These are phyloP conservation scores for Fragum sueziense DNA, from an alignment of 2,888 invertebrate genomes.

Conservation along the genomic window DNA sequence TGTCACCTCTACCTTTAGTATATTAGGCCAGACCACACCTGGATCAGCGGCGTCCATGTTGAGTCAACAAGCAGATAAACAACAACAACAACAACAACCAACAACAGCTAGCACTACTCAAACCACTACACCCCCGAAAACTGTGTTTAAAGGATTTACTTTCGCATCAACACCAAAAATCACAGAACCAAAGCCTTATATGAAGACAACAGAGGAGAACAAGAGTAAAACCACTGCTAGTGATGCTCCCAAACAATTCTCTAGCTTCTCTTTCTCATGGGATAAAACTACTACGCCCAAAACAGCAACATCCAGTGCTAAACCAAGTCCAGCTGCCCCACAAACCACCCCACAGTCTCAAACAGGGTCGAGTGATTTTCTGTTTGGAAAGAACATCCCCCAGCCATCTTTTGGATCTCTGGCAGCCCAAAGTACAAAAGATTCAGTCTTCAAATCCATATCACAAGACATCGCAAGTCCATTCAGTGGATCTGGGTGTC, in stretches of 20 bases:
- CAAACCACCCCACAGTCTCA: not conserved
- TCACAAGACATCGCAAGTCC: slow-evolving; percentile 31
- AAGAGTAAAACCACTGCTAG: slow-evolving; percentile 78
- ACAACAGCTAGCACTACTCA: slow-evolving; percentile 11
- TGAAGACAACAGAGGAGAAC: slow-evolving; percentile 27
- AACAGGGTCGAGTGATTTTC: slow-evolving; percentile 25
- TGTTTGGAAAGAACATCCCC: slow-evolving; percentile 45
- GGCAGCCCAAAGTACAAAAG: slow-evolving; percentile 32
- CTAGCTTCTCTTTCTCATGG: slow-evolving; percentile 66
- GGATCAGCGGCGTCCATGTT: slow-evolving; percentile 48
- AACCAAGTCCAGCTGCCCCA: not conserved
- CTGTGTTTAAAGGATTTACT: slow-evolving; percentile 87
- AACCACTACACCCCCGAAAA: slow-evolving; percentile 57
- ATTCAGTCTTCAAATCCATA: slow-evolving; percentile 37
- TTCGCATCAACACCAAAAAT: slow-evolving; percentile 88
- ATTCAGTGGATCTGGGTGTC: slow-evolving; percentile 47
- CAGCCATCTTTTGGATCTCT: slow-evolving; percentile 52
- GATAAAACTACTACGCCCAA: slow-evolving; percentile 25
- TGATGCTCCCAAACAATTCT: slow-evolving; percentile 76
- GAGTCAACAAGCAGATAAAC: slow-evolving; percentile 55
- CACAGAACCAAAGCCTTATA: slow-evolving; percentile 48
- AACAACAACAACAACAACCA: slow-evolving; percentile 31
- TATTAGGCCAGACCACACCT: slow-evolving; percentile 19
- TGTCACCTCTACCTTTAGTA: not conserved
- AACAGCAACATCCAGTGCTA: not conserved